Evolutionary conservation across 2,113 vertebrate genomes (phyloP).

Genomic region (Poicephalus meyeri): DNA sequence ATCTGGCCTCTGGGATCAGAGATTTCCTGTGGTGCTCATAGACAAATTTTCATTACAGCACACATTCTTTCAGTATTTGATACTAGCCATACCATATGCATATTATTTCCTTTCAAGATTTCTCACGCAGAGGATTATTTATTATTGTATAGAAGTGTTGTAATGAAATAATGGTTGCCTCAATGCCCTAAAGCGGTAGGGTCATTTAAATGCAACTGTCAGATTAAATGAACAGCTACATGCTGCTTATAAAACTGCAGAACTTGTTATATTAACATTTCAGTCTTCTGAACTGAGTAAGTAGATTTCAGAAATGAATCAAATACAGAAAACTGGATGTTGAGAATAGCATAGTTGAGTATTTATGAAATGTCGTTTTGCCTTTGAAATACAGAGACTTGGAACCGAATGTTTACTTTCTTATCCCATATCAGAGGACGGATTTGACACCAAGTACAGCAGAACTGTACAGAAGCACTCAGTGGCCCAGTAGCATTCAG

Average conservation of each 20-base stretch:
- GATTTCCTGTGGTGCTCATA: not conserved
- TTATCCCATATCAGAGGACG: not conserved
- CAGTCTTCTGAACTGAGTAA: not conserved
- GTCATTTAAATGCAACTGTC: constrained; percentile 42
- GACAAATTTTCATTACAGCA: not conserved
- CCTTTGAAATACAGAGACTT: not conserved
- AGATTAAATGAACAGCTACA: constrained; percentile 40
- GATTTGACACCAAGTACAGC: not conserved
- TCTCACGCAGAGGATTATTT: constrained; percentile 19
- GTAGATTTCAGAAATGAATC: constrained; percentile 41
- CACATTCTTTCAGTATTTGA: not conserved
- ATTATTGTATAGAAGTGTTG: not conserved
- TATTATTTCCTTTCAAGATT: not conserved
- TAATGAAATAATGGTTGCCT: constrained; percentile 15
- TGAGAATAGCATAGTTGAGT: not conserved
- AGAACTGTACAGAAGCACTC: not conserved
- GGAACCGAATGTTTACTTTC: not conserved
- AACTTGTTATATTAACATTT: constrained; percentile 45
- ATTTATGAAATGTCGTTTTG: constrained; percentile 33
- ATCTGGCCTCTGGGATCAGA: not conserved
- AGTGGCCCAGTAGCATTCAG: not conserved
- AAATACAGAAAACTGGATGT: constrained; percentile 30
- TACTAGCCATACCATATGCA: not conserved
- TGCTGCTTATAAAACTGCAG: constrained; percentile 24
- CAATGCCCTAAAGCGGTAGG: not conserved